Base-by-base conservation (phyloP, 64 coral and sea anemone genomes). In the Montipora cactus region DNA sequence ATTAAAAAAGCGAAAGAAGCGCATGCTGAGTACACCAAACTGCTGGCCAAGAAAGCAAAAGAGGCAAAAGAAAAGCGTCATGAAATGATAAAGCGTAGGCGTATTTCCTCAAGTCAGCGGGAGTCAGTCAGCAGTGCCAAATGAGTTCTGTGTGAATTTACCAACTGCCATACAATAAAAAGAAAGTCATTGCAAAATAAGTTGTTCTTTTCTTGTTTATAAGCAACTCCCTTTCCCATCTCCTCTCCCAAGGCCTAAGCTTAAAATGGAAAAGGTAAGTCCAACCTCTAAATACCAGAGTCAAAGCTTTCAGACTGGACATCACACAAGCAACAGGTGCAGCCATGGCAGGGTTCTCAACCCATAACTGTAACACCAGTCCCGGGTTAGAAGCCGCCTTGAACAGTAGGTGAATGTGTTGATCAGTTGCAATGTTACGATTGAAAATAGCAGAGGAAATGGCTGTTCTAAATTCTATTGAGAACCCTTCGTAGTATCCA, bases 31-130 rank as follows among this genome's bases (percentile, higher is more conserved):
- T 98, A 98, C 69, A 91, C 91, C 28, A 98, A 90, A 48, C 76
- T 98, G 11, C 80, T 98, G 52, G 96, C 96, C 62, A 98, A 95
- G 93, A 88, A 94, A 91, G 96, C 96, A 2, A 98, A 98, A 62
- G 96, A 98, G 59, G 91, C 91, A 0, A 93, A 95, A 47, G 96
- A 98, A 74, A 98, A 98, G 67, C 87, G 96, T 10, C 87, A 95
- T 25, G 96, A 98, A 59, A 81, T 93, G 64, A 89, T 96, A 10
- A 94, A 92, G 78, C 96, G 96, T 74, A 99, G 93, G 87, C 92
- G 98, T 51, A 61, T 89, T 66, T 92, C 95, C 75, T 96, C 98
- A 51, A 99, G 98, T 90, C 70, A 95, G 20, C 93, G 95, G 74
- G 98, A 99, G 76, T 99, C 98, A 89, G 87, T 96, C 79, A 99